These are phyloP conservation scores for Nezara viridula DNA, from an alignment of 2,888 invertebrate genomes.

Conservation along the genomic window DNA sequence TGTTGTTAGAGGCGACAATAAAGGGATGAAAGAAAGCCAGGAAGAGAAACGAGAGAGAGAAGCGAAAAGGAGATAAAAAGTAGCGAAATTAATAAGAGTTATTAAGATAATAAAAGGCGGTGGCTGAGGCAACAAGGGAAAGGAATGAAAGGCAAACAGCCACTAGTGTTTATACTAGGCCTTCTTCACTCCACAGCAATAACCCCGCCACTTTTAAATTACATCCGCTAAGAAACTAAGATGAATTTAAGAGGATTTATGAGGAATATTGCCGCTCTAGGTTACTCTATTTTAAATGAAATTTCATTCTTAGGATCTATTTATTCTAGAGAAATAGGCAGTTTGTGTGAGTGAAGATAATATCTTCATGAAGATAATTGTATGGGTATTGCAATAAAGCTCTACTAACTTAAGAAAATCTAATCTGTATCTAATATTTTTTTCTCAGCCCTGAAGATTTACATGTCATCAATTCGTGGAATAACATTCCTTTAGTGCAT, in stretches of 20 bases:
- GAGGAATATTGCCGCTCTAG: not conserved
- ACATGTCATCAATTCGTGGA: no score
- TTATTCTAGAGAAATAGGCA: no score
- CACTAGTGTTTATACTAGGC: conserved; percentile 22
- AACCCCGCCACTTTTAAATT: conserved; percentile 11
- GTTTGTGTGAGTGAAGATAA: no score
- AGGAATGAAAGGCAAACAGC: conserved; percentile 39
- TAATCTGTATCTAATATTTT: no score
- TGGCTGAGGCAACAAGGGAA: not conserved
- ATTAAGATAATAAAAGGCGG: conserved; percentile 35
- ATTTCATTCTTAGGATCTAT: not conserved
- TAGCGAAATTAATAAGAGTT: conserved; percentile 43
- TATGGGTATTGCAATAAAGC: no score
- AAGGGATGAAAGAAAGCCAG: not conserved
- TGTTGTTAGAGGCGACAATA: not conserved
- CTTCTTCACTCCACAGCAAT: not conserved
- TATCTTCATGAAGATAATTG: no score
- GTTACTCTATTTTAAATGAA: no score
- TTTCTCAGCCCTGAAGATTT: no score
- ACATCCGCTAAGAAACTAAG: not conserved
- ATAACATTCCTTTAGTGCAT: no score
- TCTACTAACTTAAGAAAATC: no score
- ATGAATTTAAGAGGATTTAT: not conserved
- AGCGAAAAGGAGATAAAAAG: conserved; percentile 20
- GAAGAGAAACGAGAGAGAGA: not conserved